These are phyloP conservation scores for Sisyra nigra DNA, from an alignment of 2,888 invertebrate genomes.

Conservation along the genomic window DNA sequence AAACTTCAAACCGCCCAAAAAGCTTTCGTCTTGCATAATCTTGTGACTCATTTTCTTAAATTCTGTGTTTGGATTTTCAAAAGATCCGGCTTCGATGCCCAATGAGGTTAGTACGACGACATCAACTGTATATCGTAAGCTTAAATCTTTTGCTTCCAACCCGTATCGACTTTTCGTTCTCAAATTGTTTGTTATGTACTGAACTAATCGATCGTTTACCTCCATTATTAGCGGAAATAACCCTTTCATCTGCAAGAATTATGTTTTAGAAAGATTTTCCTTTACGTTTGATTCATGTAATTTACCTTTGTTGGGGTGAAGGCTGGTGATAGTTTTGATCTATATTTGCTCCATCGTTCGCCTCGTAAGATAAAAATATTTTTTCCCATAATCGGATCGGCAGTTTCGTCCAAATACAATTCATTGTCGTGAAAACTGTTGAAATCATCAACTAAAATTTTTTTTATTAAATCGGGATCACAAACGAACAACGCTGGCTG, in stretches of 20 bases:
- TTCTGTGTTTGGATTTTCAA: conserved; percentile 17
- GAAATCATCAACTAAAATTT: conserved; percentile 22
- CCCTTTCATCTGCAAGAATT: conserved; percentile 20
- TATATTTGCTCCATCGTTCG: conserved; percentile 30
- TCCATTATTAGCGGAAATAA: conserved; percentile 28
- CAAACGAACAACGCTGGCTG: conserved; percentile 20
- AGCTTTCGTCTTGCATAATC: conserved; percentile 18
- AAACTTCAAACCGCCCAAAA: neutral
- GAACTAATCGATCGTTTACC: conserved; percentile 23
- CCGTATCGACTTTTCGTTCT: conserved; percentile 18
- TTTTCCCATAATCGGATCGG: conserved; percentile 29
- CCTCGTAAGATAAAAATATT: conserved; percentile 31
- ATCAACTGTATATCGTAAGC: conserved; percentile 22
- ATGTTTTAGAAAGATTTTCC: neutral
- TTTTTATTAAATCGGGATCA: conserved; percentile 23
- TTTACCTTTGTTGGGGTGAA: conserved; percentile 31
- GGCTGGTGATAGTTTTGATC: conserved; percentile 31
- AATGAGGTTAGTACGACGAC: conserved; percentile 24
- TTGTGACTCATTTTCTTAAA: conserved; percentile 19
- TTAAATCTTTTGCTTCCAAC: conserved; percentile 22
- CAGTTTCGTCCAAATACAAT: conserved; percentile 21
- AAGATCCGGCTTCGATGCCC: conserved; percentile 22
- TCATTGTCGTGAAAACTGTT: conserved; percentile 24
- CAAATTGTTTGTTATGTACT: conserved; percentile 20
- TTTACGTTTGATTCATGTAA: conserved; percentile 17